Evolutionary conservation across 1,140 invertebrate genomes (phyloP).

Genomic region (Triops longicaudatus): DNA sequence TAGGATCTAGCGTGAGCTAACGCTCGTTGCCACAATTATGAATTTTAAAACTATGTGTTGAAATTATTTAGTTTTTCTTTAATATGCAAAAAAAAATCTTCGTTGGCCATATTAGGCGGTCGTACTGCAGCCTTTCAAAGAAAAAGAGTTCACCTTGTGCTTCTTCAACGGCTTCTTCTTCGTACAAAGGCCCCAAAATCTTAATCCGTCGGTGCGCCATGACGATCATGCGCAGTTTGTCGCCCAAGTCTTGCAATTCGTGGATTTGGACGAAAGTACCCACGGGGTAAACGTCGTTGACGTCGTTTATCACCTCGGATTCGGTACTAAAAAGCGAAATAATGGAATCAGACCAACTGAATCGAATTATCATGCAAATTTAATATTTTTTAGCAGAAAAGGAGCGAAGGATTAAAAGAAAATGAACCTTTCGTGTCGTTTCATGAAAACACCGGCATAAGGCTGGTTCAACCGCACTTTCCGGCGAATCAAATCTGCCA

Average conservation of each 20-base stretch:
- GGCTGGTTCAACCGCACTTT: conserved; percentile 95
- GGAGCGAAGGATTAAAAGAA: conserved; percentile 16
- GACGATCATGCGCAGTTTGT: conserved; percentile 81
- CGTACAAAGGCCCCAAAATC: conserved; percentile 64
- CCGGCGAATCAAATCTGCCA: conserved; percentile 83
- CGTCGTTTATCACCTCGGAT: conserved; percentile 70
- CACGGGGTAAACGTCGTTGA: conserved; percentile 81
- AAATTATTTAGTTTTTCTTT: too few species aligned
- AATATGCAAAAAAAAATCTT: too few species aligned
- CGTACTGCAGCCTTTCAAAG: too few species aligned
- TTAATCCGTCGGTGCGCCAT: conserved; percentile 85
- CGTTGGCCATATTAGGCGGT: too few species aligned
- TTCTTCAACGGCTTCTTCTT: conserved; percentile 55
- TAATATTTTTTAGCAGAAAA: neutral
- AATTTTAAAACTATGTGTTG: too few species aligned
- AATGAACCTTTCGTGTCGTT: conserved; percentile 73
- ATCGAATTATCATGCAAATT: neutral
- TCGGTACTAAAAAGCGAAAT: conserved; percentile 54
- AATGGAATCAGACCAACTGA: neutral
- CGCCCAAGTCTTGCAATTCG: conserved; percentile 91
- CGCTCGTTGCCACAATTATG: too few species aligned
- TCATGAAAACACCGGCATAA: conserved; percentile 95
- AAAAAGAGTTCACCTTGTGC: conserved; percentile 38
- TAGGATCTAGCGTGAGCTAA: too few species aligned
- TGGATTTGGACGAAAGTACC: conserved; percentile 98